Evolutionary conservation across 2,888 invertebrate species (phyloP).

Genomic region (Athalia cordata): DNA sequence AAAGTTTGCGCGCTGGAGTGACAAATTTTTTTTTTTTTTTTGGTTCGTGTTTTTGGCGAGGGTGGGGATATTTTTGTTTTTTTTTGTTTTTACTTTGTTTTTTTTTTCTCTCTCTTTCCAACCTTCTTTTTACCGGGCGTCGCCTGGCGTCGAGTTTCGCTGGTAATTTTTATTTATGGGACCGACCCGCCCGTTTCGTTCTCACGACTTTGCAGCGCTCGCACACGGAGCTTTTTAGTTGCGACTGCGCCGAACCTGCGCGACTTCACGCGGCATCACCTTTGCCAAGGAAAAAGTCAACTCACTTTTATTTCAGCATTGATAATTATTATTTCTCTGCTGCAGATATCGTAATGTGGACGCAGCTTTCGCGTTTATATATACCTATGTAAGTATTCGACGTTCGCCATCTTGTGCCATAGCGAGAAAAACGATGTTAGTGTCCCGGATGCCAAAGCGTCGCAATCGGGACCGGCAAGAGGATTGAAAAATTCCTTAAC

Average conservation of each 20-base stretch:
- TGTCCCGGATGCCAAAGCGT: neutral
- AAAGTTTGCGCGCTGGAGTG: constrained; percentile 58
- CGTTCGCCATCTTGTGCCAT: no score
- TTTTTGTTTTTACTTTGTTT: neutral
- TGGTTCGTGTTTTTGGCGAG: neutral
- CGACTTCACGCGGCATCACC: neutral
- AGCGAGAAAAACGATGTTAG: no score
- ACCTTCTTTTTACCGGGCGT: constrained; percentile 37
- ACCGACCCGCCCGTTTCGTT: constrained; percentile 52
- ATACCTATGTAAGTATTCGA: no score
- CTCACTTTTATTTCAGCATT: no score
- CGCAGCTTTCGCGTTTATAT: no score
- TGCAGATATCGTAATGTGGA: no score
- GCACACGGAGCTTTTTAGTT: neutral
- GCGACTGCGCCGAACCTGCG: constrained; percentile 12
- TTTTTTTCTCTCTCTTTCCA: constrained; percentile 43
- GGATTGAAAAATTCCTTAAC: constrained; percentile 26
- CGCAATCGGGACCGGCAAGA: neutral
- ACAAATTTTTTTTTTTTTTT: constrained; percentile 51
- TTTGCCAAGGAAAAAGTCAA: no score
- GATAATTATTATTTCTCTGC: no score
- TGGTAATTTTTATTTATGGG: constrained; percentile 63
- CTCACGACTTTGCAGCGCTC: constrained; percentile 54
- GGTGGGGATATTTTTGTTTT: constrained; percentile 5
- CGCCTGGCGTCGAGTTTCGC: constrained; percentile 40